Conservation (phyloP, 2,888 invertebrate species). For the Anarsia innoxiella region DNA sequence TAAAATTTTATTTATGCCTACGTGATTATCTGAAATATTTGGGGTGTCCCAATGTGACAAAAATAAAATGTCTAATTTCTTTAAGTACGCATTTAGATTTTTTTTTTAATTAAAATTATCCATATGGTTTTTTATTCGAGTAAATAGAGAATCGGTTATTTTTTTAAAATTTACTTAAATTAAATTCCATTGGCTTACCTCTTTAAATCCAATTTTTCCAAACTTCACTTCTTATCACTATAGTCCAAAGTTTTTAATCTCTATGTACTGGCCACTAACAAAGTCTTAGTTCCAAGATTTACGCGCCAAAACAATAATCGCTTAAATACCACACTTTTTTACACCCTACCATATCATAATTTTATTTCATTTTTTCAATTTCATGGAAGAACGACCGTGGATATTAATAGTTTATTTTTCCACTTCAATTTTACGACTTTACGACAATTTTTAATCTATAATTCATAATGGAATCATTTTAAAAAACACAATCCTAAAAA, state of each 20-base stretch:
- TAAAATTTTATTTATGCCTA: too few relatives aligned
- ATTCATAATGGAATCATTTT: slow-evolving; percentile 1
- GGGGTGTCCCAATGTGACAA: too few relatives aligned
- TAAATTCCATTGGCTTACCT: too few relatives aligned
- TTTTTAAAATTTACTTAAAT: too few relatives aligned
- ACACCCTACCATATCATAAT: slow-evolving; percentile 39
- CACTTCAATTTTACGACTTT: slow-evolving; percentile 15
- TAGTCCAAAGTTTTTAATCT: slow-evolving; percentile 2
- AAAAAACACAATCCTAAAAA: slow-evolving; percentile 11
- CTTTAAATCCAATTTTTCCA: too few relatives aligned
- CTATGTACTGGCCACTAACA: slow-evolving; percentile 8
- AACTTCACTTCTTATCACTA: too few relatives aligned
- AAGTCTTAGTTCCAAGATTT: slow-evolving; percentile 16
- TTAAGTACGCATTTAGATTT: too few relatives aligned
- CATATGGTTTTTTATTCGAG: too few relatives aligned
- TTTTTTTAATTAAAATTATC: too few relatives aligned
- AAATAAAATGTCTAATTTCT: too few relatives aligned
- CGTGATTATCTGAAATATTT: too few relatives aligned
- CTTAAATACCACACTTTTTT: slow-evolving; percentile 35
- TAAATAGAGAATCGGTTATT: too few relatives aligned
- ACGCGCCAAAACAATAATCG: slow-evolving; percentile 34
- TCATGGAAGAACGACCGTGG: slow-evolving; percentile 38
- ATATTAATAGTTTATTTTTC: slow-evolving; percentile 27
- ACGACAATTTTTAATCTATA: slow-evolving; percentile 4
- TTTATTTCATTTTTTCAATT: slow-evolving; percentile 52